phyloP scores from a whole-genome alignment of 2,113 vertebrate genomes.

The Oreochromis niloticus region DNA sequence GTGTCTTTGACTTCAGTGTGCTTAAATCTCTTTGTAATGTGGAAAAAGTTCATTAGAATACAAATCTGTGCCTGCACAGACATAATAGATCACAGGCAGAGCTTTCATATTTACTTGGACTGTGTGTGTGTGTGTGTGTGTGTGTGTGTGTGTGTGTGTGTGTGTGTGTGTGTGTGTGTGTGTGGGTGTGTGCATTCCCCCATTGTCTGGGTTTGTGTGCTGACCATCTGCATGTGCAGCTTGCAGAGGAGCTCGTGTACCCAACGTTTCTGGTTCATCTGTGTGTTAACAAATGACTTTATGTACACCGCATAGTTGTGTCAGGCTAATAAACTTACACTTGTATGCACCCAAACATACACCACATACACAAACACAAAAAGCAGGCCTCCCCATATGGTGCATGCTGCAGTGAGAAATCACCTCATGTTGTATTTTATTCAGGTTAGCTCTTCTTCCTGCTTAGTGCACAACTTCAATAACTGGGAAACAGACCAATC shows the following conservation, averaged over 20 bases:
- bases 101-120: background rate
- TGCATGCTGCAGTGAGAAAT: slow-evolving; percentile 13
- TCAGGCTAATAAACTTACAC: background rate
- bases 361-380: background rate
- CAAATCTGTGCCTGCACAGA: background rate
- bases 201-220: slow-evolving; percentile 1
- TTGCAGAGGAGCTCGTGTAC: slow-evolving; percentile 3
- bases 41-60: background rate
- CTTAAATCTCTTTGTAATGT: background rate
- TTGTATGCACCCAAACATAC: background rate
- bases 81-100: background rate
- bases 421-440: background rate
- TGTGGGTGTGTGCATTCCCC: background rate
- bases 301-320: background rate
- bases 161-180: background rate
- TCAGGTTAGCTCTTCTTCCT: slow-evolving; percentile 1
- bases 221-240: slow-evolving; percentile 46
- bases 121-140: rapidly evolving
- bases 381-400: background rate
- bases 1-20: background rate
- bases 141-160: rapidly evolving
- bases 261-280: slow-evolving; percentile 50
- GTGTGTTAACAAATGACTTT: slow-evolving; percentile 11
- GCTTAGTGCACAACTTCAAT: background rate
- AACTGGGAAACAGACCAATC: background rate